Conservation (phyloP, 2,797 vertebrate genomes). For the Cossypha polioptera region DNA sequence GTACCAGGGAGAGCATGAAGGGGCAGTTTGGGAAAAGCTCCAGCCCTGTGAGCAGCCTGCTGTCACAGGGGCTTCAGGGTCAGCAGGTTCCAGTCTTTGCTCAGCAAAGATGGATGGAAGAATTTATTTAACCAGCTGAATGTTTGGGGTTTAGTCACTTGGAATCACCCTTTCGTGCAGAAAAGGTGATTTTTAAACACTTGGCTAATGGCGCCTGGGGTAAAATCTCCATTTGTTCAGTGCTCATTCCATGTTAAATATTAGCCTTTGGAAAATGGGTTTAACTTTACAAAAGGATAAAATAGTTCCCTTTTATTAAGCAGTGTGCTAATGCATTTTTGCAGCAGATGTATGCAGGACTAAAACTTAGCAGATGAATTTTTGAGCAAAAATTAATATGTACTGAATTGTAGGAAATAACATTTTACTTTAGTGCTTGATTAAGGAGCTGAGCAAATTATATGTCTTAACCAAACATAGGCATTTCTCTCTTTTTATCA, state of each 20-base stretch:
- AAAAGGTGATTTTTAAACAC: neutral
- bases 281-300: conserved; percentile 1
- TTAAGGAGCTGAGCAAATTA: neutral
- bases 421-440: neutral
- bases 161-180: neutral
- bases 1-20: neutral
- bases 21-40: neutral
- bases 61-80: neutral
- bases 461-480: neutral
- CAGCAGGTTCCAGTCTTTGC: neutral
- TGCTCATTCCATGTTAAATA: neutral
- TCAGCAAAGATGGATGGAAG: neutral
- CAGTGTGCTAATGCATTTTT: neutral
- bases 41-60: neutral
- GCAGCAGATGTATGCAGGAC: neutral
- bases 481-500: neutral
- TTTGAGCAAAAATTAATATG: neutral
- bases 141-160: neutral
- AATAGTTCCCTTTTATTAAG: neutral
- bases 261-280: conserved; percentile 20
- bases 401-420: neutral
- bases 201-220: neutral
- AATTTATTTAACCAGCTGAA: neutral
- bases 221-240: conserved; percentile 10
- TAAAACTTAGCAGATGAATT: neutral